A percentile compares a stretch with the other conserved stretches of the same genome.
Evolutionary conservation across 2,797 vertebrate genomes (phyloP).

Genomic region (Hapalemur alaotrensis): DNA sequence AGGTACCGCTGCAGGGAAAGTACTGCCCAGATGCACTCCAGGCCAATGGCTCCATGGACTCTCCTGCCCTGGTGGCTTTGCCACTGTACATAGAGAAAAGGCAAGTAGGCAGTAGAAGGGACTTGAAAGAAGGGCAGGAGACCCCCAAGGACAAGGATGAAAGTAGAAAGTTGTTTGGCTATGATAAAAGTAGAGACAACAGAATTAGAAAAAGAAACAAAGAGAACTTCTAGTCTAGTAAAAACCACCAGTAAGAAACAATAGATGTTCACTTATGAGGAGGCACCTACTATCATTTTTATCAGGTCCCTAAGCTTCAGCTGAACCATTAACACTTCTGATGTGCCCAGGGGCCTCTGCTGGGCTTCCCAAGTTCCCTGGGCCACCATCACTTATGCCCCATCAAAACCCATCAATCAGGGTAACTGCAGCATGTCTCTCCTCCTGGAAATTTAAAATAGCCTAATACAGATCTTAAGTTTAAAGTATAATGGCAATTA

Average conservation of each 20-base stretch:
- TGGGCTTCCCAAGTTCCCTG: background rate
- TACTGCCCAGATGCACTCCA: background rate
- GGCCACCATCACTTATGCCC: background rate
- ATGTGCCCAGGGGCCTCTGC: background rate
- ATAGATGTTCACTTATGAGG: background rate
- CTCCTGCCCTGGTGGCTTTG: background rate
- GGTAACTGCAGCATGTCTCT: background rate
- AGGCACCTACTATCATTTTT: background rate
- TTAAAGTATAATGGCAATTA: conserved; percentile 76
- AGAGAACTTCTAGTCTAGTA: background rate
- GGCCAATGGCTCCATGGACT: background rate
- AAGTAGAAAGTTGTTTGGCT: background rate
- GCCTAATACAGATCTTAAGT: background rate
- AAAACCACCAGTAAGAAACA: background rate
- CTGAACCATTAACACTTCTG: background rate
- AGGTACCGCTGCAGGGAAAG: background rate
- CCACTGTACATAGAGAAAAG: background rate
- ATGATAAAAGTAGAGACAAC: background rate
- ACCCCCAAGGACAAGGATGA: background rate
- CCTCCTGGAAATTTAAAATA: conserved; percentile 16
- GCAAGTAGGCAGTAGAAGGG: background rate
- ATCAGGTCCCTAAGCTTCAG: background rate
- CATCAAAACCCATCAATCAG: background rate
- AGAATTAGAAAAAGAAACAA: background rate
- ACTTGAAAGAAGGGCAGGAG: background rate